These are phyloP conservation scores for Sphaeramia orbicularis DNA, from an alignment of 2,797 vertebrate species.

Conservation along the genomic window DNA sequence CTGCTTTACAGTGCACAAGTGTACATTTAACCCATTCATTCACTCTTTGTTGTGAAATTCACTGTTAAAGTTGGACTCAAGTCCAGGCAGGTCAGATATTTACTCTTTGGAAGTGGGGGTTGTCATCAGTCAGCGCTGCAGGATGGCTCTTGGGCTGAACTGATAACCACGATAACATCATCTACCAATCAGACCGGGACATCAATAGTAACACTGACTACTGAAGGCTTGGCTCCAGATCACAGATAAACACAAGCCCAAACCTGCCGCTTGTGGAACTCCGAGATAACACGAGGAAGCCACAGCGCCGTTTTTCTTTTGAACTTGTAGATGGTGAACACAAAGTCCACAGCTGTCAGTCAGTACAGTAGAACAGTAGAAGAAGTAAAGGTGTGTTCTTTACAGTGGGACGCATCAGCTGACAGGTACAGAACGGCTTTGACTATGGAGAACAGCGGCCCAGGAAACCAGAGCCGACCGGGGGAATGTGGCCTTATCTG, in stretches of 20 bases:
- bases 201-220: constrained; percentile 41
- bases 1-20: too few relatives aligned
- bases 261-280: constrained; percentile 66
- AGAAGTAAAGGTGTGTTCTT: not conserved
- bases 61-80: not conserved
- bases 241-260: constrained; percentile 70
- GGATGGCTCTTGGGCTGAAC: constrained; percentile 64
- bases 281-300: constrained; percentile 40
- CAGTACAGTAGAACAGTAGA: too few relatives aligned
- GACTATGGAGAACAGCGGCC: too few relatives aligned
- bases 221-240: constrained; percentile 64
- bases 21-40: not conserved
- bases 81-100: constrained; percentile 39
- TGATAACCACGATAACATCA: constrained; percentile 70
- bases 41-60: too few relatives aligned
- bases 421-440: too few relatives aligned
- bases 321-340: too few relatives aligned
- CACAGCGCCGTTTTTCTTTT: too few relatives aligned
- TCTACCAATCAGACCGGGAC: constrained; percentile 62
- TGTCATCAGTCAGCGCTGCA: constrained; percentile 69
- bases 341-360: too few relatives aligned
- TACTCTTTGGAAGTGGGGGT: constrained; percentile 29
- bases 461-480: too few relatives aligned
- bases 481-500: constrained; percentile 41
- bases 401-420: too few relatives aligned